phyloP scores from a whole-genome alignment of 1,140 invertebrate genomes.

The Arctopsyche grandis region DNA sequence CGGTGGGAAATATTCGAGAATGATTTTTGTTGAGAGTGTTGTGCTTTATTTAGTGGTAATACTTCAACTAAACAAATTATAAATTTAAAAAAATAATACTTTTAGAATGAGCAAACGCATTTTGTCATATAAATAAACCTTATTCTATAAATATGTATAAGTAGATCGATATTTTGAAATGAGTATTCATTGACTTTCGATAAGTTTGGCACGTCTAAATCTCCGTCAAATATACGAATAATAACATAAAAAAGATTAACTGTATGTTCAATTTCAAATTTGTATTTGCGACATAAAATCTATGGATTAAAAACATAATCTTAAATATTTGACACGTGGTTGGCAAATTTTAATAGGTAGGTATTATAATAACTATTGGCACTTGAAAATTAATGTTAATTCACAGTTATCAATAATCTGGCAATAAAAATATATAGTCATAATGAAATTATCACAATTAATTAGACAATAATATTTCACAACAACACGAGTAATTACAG shows the following conservation, averaged over 20 bases:
- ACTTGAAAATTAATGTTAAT: neutral
- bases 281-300: neutral
- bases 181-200: slow-evolving; percentile 27
- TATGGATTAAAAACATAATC: neutral
- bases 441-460: neutral
- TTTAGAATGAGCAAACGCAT: neutral
- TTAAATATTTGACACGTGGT: neutral
- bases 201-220: slow-evolving; percentile 22
- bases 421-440: neutral
- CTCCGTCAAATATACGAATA: neutral
- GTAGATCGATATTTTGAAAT: neutral
- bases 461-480: neutral
- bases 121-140: slow-evolving; percentile 26
- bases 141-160: slow-evolving; percentile 11
- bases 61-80: neutral
- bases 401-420: neutral
- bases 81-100: neutral
- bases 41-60: neutral
- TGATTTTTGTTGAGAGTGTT: neutral
- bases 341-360: neutral
- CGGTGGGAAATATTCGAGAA: no score
- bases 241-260: no score
- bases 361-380: neutral
- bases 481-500: neutral
- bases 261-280: no score